A percentile compares a stretch with the other conserved stretches of the same genome.
These are phyloP conservation scores for Phaetusa simplex DNA, from an alignment of 2,113 vertebrate species.

Conservation along the genomic window DNA sequence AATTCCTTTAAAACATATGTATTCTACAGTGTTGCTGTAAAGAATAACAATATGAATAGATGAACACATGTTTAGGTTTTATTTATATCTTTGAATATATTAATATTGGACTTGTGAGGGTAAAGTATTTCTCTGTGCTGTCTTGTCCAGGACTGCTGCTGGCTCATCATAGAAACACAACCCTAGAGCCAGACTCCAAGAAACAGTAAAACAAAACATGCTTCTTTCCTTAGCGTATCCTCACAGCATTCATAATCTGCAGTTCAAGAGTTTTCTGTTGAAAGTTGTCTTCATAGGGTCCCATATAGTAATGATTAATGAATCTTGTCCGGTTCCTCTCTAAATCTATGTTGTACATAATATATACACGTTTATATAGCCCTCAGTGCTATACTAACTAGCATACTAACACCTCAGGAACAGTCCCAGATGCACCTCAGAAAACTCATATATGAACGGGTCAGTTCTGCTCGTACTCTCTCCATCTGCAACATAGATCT, in stretches of 20 bases:
- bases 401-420: neutral
- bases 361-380: neutral
- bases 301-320: neutral
- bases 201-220: neutral
- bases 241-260: neutral
- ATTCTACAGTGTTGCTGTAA: neutral
- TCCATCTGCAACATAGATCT: fast-evolving
- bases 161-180: neutral
- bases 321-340: neutral
- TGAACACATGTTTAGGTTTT: neutral
- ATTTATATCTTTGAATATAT: neutral
- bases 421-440: neutral
- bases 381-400: neutral
- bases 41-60: neutral
- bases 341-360: neutral
- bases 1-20: neutral
- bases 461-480: neutral
- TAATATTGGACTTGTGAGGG: neutral
- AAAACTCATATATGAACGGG: neutral
- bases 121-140: neutral
- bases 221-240: neutral
- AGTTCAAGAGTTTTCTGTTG: neutral
- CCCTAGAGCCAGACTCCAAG: neutral
- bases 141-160: neutral
- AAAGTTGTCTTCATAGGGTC: neutral